A percentile compares a stretch with the other conserved stretches of the same genome.
Evolutionary conservation across 2,888 invertebrate genomes (phyloP).

Genomic region (Gibbula magus): DNA sequence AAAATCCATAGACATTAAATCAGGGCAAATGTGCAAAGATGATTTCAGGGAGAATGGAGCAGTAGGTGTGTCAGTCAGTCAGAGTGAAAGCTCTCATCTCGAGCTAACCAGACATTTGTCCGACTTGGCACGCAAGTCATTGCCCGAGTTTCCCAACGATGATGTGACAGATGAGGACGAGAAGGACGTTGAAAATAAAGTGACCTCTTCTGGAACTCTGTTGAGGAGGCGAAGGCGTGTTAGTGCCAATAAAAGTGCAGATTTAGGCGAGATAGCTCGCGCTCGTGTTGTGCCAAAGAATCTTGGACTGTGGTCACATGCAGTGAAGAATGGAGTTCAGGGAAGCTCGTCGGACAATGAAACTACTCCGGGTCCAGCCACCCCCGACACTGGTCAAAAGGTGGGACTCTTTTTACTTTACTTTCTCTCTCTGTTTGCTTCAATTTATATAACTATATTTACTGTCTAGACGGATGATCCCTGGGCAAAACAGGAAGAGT

Average conservation of each 20-base stretch:
- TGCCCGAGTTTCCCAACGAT: not conserved
- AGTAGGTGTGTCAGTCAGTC: not conserved
- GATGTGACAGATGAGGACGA: not conserved
- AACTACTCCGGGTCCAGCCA: constrained; percentile 24
- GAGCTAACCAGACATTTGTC: not conserved
- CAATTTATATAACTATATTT: not conserved
- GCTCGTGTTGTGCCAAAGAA: constrained; percentile 31
- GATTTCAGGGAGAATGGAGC: not conserved
- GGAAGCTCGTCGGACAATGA: constrained; percentile 45
- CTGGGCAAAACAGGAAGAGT: no score
- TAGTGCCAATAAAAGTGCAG: constrained; percentile 27
- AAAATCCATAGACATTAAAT: not conserved
- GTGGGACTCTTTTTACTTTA: constrained; percentile 14
- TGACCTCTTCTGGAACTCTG: constrained; percentile 6
- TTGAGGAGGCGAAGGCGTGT: constrained; percentile 23
- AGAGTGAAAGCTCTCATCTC: not conserved
- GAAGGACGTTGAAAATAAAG: not conserved
- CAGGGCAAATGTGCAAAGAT: not conserved
- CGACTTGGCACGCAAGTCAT: not conserved
- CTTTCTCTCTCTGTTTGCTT: not conserved
- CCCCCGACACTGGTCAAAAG: constrained; percentile 38
- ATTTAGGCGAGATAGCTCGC: constrained; percentile 24
- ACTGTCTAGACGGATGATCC: no score
- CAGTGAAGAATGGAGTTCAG: constrained; percentile 12
- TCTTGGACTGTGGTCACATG: constrained; percentile 30